Evolutionary conservation across 2,797 vertebrate genomes (phyloP).

Genomic region (Manis pentadactyla): DNA sequence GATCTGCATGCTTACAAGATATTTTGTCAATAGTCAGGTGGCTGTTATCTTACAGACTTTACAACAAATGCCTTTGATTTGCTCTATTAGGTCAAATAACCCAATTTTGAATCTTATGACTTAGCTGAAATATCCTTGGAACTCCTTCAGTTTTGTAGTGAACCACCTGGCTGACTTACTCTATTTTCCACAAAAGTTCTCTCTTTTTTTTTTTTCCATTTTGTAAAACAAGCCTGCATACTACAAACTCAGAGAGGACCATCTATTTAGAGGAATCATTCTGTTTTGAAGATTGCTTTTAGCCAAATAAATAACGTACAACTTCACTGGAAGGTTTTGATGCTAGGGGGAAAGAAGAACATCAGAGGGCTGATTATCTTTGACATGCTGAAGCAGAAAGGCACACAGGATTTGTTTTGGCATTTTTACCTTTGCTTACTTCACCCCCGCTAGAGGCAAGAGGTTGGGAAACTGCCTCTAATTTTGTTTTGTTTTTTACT

Average conservation of each 20-base stretch:
- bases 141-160: neutral
- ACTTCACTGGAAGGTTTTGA: neutral
- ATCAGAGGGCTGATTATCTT: neutral
- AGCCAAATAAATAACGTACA: neutral
- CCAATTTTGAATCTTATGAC: constrained; percentile 93
- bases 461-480: neutral
- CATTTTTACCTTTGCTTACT: neutral
- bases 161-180: neutral
- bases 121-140: constrained; percentile 86
- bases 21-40: constrained; percentile 91
- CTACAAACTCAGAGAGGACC: neutral
- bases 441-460: neutral
- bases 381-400: neutral
- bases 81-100: constrained; percentile 80
- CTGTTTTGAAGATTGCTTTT: neutral
- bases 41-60: constrained; percentile 90
- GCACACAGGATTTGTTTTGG: neutral
- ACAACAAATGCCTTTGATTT: constrained; percentile 88
- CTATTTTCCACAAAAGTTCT: neutral
- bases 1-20: constrained; percentile 86
- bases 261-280: neutral
- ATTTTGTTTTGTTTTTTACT: neutral
- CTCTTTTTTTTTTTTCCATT: neutral
- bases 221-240: neutral
- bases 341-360: neutral